A percentile compares a stretch with the other conserved stretches of the same genome.
Conservation (phyloP, 2,888 invertebrate genomes). For the Cephonodes hylas region DNA sequence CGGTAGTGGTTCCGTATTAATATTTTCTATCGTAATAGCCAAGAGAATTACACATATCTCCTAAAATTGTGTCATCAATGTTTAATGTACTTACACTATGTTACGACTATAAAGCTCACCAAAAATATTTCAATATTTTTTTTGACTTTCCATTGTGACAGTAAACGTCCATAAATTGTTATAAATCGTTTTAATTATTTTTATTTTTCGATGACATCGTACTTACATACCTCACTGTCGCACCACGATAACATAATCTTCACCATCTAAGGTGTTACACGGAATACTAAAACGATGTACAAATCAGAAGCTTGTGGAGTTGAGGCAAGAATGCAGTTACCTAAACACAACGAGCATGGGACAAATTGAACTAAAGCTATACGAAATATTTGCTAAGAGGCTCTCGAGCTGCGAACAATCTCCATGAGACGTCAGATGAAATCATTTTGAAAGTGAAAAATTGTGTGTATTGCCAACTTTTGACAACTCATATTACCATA, state of each 20-base stretch:
- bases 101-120: no score
- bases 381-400: not conserved
- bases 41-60: no score
- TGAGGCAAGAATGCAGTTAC: not conserved
- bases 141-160: no score
- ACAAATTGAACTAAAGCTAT: conserved; percentile 7
- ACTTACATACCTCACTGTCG: not conserved
- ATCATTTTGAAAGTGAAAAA: no score
- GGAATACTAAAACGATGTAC: conserved; percentile 2
- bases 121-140: no score
- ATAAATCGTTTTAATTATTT: not conserved
- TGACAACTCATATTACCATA: no score
- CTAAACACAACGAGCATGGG: not conserved
- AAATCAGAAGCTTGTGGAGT: not conserved
- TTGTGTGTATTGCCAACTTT: no score
- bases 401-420: not conserved
- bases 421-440: not conserved
- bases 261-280: not conserved
- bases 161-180: not conserved
- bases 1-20: not conserved
- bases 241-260: not conserved
- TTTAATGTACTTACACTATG: no score
- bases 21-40: no score
- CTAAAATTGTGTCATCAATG: no score
- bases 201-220: not conserved